Evolutionary conservation across 2,797 vertebrate genomes (phyloP), one percentile per base, ranked within the genome.

Genomic region (Sebastes kiyomatsui): DNA sequence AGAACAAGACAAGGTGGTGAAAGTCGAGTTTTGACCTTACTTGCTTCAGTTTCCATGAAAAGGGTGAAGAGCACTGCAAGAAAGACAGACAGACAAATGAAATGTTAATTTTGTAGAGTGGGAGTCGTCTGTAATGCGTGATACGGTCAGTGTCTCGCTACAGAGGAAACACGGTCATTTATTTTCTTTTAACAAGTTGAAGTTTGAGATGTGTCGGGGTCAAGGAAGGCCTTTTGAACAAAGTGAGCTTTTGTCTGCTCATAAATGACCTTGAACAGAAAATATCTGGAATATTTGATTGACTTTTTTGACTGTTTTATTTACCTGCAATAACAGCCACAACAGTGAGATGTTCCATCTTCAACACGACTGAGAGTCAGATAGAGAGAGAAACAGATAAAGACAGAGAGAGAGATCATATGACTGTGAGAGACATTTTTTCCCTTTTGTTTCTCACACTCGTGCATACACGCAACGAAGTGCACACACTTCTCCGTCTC

Each of bases 21-120:
- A 49, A 16, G 16, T 10, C 46, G 12, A 80, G 76, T 60, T 81
- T 77, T 79, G 54, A 32, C 8, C 94, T 93, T 92, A 95, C 94
- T 93, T 87, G 94, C 94, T 94, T 94, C 93, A 56, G 93, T 66
- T 92, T 92, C 94, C 88, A 85, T 5, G 46, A 94, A 90, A 71
- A 94, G 69, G 56, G 67, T 61, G 87, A 92, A 88, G 65, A 95
- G 87, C 46, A 82, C 94, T 95, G 85, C 0, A 86, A 86, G 22
- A 86, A 23, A 88, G 52, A 25, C 55, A 87, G 4, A 25, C 55
- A 87, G 4, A 56, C 3, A 72, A 38, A 73, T 20, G 9, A 73
- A 61, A 74, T 67, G 22, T 74, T 67, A 58, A 67, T 76, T 66
- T 27, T 52, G 16, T 25, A 42, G 7, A 33, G 7, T 25, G 56